phyloP scores from a whole-genome alignment of 2,113 vertebrate species.

The Heterochromis multidens region DNA sequence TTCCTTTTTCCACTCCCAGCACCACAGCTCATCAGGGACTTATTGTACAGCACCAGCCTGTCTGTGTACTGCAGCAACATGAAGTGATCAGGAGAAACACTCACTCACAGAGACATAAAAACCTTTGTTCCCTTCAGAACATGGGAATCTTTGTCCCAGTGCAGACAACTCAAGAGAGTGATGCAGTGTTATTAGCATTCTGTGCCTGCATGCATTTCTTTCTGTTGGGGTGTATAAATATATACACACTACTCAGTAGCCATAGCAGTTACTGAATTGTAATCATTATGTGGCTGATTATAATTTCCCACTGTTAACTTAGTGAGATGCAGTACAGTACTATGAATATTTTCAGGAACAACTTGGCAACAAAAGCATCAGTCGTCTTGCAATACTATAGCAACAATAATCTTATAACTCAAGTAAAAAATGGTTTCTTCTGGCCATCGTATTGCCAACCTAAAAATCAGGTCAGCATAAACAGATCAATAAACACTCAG shows the following conservation, averaged over 20 bases:
- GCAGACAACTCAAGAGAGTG: not conserved
- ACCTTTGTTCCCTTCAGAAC: constrained; percentile 5
- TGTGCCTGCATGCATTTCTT: not conserved
- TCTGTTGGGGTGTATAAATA: not conserved
- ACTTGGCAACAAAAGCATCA: not conserved
- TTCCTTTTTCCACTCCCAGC: constrained; percentile 48
- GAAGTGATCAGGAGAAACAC: constrained; percentile 22
- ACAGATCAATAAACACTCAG: constrained; percentile 35
- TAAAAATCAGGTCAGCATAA: not conserved
- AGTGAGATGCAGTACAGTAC: not conserved
- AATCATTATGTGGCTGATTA: not conserved
- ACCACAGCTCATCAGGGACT: constrained; percentile 41
- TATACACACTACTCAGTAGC: not conserved
- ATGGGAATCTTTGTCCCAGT: not conserved
- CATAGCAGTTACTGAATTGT: not conserved
- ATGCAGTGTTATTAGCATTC: not conserved
- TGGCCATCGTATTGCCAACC: not conserved
- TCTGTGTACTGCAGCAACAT: constrained; percentile 17
- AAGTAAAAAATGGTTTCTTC: not conserved
- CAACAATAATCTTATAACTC: not conserved
- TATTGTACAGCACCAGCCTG: constrained; percentile 38
- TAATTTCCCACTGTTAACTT: not conserved
- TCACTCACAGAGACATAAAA: constrained; percentile 6
- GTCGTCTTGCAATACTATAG: not conserved
- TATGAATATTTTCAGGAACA: not conserved